Conservation (phyloP, 2,113 vertebrate genomes). For the Poeciliopsis retropinna region DNA sequence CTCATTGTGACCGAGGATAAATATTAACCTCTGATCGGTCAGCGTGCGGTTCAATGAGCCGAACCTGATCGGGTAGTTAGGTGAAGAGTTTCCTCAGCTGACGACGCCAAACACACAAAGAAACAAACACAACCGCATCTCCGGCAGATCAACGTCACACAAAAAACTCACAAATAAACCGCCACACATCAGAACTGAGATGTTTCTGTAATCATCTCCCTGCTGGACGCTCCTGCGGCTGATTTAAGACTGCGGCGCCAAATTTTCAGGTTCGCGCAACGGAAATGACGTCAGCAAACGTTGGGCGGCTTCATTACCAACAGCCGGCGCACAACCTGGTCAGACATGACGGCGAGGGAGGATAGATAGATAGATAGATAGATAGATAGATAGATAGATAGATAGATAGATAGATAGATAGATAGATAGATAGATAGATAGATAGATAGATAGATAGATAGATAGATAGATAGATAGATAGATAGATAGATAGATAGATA, state of each 20-base stretch:
- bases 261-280: conserved; percentile 53
- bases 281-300: conserved; percentile 42
- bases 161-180: too few relatives aligned
- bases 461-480: too few relatives aligned
- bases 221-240: too few relatives aligned
- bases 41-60: too few relatives aligned
- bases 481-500: too few relatives aligned
- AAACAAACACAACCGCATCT: neutral
- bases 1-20: conserved; percentile 45
- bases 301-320: conserved; percentile 16
- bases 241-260: conserved; percentile 35
- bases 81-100: neutral
- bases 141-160: neutral
- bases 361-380: too few relatives aligned
- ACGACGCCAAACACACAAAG: neutral
- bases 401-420: too few relatives aligned
- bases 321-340: neutral
- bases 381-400: too few relatives aligned
- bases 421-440: too few relatives aligned
- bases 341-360: neutral
- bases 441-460: too few relatives aligned
- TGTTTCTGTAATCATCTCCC: fast-evolving
- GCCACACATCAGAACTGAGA: fast-evolving
- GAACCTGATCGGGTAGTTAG: neutral
- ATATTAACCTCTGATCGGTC: neutral